phyloP scores from a whole-genome alignment of 2,797 vertebrate species.

The Australoheros facetus region DNA sequence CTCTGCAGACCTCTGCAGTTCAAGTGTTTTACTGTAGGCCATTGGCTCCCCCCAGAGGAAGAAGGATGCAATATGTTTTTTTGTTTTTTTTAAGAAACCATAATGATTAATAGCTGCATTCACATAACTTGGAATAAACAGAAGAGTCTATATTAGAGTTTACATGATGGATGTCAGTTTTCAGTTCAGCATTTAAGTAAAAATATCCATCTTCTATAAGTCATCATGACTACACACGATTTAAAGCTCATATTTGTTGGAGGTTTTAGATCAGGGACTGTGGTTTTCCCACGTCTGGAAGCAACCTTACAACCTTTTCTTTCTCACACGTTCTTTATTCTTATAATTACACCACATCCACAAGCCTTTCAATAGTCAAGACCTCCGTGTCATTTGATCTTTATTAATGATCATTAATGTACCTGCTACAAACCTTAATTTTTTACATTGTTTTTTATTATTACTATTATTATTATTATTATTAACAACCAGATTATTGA shows the following conservation, averaged over 20 bases:
- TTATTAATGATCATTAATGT: neutral
- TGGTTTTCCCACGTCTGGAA: neutral
- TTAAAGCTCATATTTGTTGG: neutral
- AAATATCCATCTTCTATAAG: neutral
- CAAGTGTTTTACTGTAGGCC: neutral
- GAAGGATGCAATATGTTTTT: neutral
- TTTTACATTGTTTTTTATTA: neutral
- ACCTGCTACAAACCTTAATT: neutral
- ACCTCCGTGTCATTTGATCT: neutral
- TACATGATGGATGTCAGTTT: neutral
- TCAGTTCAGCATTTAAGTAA: neutral
- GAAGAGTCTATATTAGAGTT: neutral
- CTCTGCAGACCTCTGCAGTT: neutral
- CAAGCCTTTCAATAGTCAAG: neutral
- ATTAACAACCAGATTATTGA: neutral
- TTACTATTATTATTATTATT: neutral
- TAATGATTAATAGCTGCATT: neutral
- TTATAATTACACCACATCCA: neutral
- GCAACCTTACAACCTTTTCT: neutral
- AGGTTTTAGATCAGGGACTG: neutral
- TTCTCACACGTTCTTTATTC: neutral
- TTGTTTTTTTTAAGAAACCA: neutral
- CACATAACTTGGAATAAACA: neutral
- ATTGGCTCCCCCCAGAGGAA: constrained; percentile 55
- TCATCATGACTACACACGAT: neutral